Base-by-base conservation (phyloP, 2,797 vertebrate genomes). In the Cheracebus regulus region DNA sequence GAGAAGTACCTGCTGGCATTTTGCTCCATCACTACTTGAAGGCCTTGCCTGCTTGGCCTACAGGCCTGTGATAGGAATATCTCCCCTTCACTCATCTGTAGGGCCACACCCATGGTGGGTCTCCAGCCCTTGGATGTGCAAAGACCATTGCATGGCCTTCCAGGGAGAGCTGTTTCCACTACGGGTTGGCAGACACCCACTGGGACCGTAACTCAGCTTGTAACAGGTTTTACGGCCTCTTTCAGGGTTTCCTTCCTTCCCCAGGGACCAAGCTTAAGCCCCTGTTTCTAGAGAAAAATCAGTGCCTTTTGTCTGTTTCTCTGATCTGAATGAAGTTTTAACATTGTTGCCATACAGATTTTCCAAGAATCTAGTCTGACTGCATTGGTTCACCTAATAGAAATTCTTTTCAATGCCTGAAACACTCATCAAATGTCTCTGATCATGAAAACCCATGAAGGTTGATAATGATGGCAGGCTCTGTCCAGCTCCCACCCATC, bases 361-460 rank as follows among this genome's bases (percentile, higher is more conserved):
- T 81, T 90, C 24, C 8, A 79, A n/a, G 52, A 91, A 28, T 50
- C 36, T 70, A 44, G 20, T 86, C 26, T 86, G 33, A 46, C 30
- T 90, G n/a, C 41, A 64, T 33, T 30, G 17, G 76, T 57, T 67
- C 36, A 19, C 24, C 50, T 1, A 13, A 10, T 15, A 4, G 55
- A 93, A 93, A 82, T 91, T 8, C 33, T 92, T 86, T 92, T 90
- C 55, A 93, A 3, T 30, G 52, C n/a, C 84, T 90, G 48, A 80
- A 94, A 86, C 20, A 58, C 5, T 92, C 39, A 41, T 81, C 90
- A 61, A 36, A 20, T 33, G 24, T 93, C 87, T 95, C 14, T 82
- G 55, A 55, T 58, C 26, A 5, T 9, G 26, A 44, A 93, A 95
- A 90, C 36, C 10, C 39, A 24, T 0, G 33, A 89, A 22, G 8